Base-by-base conservation (phyloP, 2,113 vertebrate species). In the Varanus salvator region DNA sequence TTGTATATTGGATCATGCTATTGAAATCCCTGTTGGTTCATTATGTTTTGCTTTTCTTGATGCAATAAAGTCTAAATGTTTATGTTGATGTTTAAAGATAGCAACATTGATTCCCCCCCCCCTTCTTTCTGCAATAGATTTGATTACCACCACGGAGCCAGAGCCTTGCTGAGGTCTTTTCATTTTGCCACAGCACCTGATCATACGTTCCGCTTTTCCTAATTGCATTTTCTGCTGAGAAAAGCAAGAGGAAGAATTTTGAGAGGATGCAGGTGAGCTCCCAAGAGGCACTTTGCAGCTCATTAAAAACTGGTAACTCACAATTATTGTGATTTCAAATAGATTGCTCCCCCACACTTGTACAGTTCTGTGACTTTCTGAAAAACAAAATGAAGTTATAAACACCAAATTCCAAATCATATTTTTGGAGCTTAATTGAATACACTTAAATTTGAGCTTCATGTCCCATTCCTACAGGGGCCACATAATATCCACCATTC, bases 31-130 rank as follows among this genome's bases (percentile, higher is more conserved):
- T 81, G 86, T 90, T 94, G 93, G 94, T 94, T 94, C 93, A 93
- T 95, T 93, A 93, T 91, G 87, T 44, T 91, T 93, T 94, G 93
- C 93, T 89, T 90, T 95, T 87, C 93, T 93, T 1, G 0, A 31
- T 90, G 90, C 95, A 96, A 96, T 94, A 94, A 96, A 95, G 95
- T 94, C 92, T 92, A 95, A 94, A 94, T 93, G 87, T 95, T 96
- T 96, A 94, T 96, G 94, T 94, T 96, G 94, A 94, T 95, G 92
- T 94, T 95, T 93, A 94, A 96, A 96, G 94, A 95, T 93, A 94
- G 90, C 92, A 90, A 23, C 94, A 95, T 94, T 92, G 95, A 96
- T 95, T 96, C 95, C 95, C 90, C 89, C 31, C 21, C 54, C 7
- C 11, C 31, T 17, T 29, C 69, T 96, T 94, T 94, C 95, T 94